Percentiles rank a stretch among this genome's conserved stretches.
phyloP scores from a whole-genome alignment of 2,888 invertebrate species.

The Drosophila neoperkinsi region DNA sequence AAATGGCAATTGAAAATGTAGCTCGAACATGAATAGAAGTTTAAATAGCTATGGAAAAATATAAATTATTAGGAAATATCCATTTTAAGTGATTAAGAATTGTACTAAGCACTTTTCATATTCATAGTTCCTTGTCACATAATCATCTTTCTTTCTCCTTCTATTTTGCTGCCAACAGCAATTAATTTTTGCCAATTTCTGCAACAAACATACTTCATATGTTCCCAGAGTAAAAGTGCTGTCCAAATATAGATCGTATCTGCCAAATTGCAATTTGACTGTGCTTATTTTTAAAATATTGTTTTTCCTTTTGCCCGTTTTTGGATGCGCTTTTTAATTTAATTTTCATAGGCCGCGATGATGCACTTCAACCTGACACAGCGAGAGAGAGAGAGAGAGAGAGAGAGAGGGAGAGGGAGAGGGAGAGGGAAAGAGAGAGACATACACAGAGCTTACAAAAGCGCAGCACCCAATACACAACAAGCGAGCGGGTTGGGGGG shows the following conservation, averaged over 20 bases:
- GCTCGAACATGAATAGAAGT: background rate
- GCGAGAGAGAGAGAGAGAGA: background rate
- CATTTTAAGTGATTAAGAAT: background rate
- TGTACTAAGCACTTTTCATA: background rate
- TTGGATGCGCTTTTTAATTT: slow-evolving; percentile 70
- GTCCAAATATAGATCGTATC: slow-evolving; percentile 34
- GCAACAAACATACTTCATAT: background rate
- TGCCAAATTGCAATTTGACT: slow-evolving; percentile 44
- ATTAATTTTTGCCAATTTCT: background rate
- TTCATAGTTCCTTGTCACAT: background rate
- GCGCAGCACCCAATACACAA: slow-evolving; percentile 44
- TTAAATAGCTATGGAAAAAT: background rate
- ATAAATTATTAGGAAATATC: background rate
- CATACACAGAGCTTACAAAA: slow-evolving; percentile 59
- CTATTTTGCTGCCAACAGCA: background rate
- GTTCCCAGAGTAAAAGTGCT: background rate
- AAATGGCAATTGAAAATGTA: background rate
- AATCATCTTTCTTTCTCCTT: background rate
- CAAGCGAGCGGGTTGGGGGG: background rate
- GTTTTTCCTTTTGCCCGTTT: slow-evolving; percentile 39
- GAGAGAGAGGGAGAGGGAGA: background rate
- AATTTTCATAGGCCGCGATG: slow-evolving; percentile 71
- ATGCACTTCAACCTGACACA: slow-evolving; percentile 60
- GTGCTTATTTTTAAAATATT: slow-evolving; percentile 22
- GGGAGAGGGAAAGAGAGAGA: background rate